Evolutionary conservation across 2,797 vertebrate species (phyloP), one percentile per base, ranked within the genome.

Genomic region (Simalia tracyae): DNA sequence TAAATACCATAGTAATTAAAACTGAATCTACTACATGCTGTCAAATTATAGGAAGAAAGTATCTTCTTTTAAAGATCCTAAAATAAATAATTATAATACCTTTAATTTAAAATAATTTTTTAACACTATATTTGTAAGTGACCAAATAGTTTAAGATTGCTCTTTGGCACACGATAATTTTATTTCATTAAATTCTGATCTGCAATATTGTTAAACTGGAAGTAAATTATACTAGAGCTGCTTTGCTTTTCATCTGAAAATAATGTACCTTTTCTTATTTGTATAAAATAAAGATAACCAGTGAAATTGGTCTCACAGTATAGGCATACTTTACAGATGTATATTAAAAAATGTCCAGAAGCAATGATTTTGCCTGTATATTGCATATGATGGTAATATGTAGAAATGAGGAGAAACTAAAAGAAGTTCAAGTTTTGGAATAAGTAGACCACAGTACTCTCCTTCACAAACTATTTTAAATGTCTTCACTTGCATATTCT

Each of bases 141-240:
- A 85, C 84, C 26, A 81, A 86, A 87, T 91, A 61, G 28, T 89
- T 93, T 84, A 72, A 89, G n/a, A 61, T 36, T 89, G 4, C n/a
- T 63, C 24, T 31, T 86, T 76, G 57, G 64, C 57, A 86, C 14
- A 6, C 3, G 26, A 42, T 1, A 61, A 56, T 56, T 89, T 91
- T 56, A 93, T 76, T 91, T 76, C 84, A 89, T 86, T 90, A 64
- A 59, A 64, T 64, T 76, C 31, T 46, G 59, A 81, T 76, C 50
- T 12, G 17, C 26, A 54, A 31, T 81, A 56, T 68, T 9, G 31
- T 56, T 89, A 64, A 85, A 57, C 60, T 28, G 88, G 36, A 86
- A 86, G 90, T 91, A 64, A 81, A 86, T 81, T 81, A 91, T 85
- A 19, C 68, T 68, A 68, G 54, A 93, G 36, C 4, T 14, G 11